Conservation (phyloP, 1,140 invertebrate species). For the Drosophila ambigua region DNA sequence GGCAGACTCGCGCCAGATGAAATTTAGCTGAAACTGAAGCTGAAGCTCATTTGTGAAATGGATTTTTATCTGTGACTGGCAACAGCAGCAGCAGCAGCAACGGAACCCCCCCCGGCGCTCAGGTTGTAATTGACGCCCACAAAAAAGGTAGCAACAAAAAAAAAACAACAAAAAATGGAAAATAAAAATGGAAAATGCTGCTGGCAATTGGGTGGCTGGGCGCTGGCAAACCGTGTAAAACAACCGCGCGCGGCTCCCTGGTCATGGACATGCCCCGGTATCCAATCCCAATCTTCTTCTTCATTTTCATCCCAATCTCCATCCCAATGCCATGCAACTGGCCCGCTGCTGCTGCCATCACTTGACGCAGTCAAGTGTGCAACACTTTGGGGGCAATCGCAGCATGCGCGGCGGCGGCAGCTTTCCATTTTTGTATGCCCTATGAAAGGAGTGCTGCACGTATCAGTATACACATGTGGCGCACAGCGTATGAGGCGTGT, state of each 20-base stretch:
- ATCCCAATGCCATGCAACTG: neutral
- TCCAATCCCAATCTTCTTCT: neutral
- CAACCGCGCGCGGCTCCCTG: slow-evolving; percentile 16
- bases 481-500: no score
- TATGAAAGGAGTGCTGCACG: no score
- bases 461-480: no score
- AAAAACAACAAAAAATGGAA: neutral
- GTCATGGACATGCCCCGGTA: slow-evolving; percentile 1
- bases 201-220: slow-evolving; percentile 24
- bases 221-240: slow-evolving; percentile 35
- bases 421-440: slow-evolving; percentile 43
- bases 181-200: slow-evolving; percentile 29
- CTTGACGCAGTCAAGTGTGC: slow-evolving; percentile 69
- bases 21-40: neutral
- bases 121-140: slow-evolving; percentile 51
- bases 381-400: slow-evolving; percentile 60
- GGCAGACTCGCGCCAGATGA: neutral
- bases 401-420: slow-evolving; percentile 60
- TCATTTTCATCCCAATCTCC: neutral
- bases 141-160: slow-evolving; percentile 3
- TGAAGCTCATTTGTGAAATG: slow-evolving; percentile 47
- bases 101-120: neutral
- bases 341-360: slow-evolving; percentile 29
- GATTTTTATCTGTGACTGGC: slow-evolving; percentile 40
- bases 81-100: neutral